phyloP scores from a whole-genome alignment of 2,113 vertebrate genomes.

The Salvelinus fontinalis region DNA sequence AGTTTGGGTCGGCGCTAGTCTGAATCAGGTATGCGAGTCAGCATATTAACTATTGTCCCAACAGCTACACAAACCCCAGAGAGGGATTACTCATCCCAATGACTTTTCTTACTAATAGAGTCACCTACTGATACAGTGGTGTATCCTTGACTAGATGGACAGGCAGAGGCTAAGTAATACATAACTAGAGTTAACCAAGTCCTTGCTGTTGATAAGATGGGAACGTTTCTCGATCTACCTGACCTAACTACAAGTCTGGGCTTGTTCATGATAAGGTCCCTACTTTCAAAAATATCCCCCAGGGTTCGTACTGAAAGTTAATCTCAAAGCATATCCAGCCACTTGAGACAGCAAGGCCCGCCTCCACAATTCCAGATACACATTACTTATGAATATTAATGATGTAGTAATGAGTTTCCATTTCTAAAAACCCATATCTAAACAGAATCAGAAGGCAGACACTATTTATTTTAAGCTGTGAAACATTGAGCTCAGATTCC shows the following conservation, averaged over 20 bases:
- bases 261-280: neutral
- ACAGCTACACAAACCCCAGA: neutral
- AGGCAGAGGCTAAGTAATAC: neutral
- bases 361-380: neutral
- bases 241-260: neutral
- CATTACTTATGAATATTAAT: neutral
- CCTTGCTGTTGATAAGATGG: neutral
- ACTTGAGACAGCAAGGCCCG: neutral
- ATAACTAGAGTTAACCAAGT: neutral
- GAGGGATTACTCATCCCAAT: neutral
- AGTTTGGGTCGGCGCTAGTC: too few relatives aligned
- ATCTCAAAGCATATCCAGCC: neutral
- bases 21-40: too few relatives aligned
- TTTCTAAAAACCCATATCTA: neutral
- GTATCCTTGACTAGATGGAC: neutral
- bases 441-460: neutral
- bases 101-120: neutral
- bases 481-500: neutral
- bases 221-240: neutral
- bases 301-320: neutral
- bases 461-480: neutral
- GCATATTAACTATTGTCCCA: too few relatives aligned
- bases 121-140: too few relatives aligned
- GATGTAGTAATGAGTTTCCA: neutral
- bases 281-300: neutral